Evolutionary conservation across 1,140 invertebrate genomes (phyloP).

Genomic region (Drosophila malerkotliana): DNA sequence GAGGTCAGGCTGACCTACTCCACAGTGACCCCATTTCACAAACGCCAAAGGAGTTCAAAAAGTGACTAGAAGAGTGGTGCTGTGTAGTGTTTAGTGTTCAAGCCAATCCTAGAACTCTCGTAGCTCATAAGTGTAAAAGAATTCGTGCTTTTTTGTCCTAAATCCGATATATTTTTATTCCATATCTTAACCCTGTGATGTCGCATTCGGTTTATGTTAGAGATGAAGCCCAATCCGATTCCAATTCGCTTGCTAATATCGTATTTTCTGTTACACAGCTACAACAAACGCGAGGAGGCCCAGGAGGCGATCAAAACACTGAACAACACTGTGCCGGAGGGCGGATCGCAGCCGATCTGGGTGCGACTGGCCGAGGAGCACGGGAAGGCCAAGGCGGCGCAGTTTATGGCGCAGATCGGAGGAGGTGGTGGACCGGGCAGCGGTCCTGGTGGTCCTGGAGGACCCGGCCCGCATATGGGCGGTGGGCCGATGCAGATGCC

Average conservation of each 20-base stretch:
- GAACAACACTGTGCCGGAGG: conserved; percentile 93
- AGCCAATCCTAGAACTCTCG: too few species aligned
- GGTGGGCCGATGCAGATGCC: conserved; percentile 31
- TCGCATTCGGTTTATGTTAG: too few species aligned
- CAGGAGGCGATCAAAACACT: conserved; percentile 93
- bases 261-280: conserved; percentile 84
- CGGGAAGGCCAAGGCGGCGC: conserved; percentile 92
- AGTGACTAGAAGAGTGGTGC: background rate
- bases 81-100: too few species aligned
- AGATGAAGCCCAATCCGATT: too few species aligned
- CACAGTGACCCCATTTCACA: background rate
- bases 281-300: conserved; percentile 93
- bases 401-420: conserved; percentile 64
- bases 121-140: too few species aligned
- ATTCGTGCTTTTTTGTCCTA: too few species aligned
- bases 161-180: too few species aligned
- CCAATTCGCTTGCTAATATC: background rate
- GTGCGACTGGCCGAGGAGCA: conserved; percentile 96
- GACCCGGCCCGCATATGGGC: conserved; percentile 30
- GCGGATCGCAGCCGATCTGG: conserved; percentile 91
- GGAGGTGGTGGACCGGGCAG: conserved; percentile 14
- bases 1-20: too few species aligned
- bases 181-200: too few species aligned
- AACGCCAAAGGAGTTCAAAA: background rate
- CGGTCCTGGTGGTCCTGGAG: conserved; percentile 31